phyloP scores from a whole-genome alignment of 1,140 invertebrate genomes.

The Trigoniulus corallinus region DNA sequence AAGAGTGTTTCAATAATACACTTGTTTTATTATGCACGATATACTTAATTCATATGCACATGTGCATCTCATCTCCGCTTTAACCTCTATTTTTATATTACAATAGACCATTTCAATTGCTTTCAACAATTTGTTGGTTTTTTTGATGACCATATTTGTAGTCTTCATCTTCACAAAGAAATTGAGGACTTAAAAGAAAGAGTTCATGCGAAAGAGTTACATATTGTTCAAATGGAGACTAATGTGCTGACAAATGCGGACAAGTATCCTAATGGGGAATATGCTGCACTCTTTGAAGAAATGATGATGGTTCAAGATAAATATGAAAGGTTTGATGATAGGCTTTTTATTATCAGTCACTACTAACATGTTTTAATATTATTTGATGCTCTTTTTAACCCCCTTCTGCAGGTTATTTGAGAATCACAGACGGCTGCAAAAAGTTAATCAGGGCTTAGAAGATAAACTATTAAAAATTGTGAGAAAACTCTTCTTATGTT shows the following conservation, averaged over 20 bases:
- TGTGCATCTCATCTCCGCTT: not conserved
- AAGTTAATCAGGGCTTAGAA: constrained; percentile 86
- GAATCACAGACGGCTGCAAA: constrained; percentile 83
- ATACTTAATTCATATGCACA: constrained; percentile 3
- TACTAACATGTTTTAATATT: too few relatives aligned
- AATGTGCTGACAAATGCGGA: constrained; percentile 64
- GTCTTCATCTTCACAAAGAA: constrained; percentile 60
- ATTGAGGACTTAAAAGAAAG: constrained; percentile 70
- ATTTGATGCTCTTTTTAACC: not conserved
- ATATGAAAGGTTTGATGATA: constrained; percentile 53
- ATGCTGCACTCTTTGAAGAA: constrained; percentile 65
- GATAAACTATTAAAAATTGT: constrained; percentile 86
- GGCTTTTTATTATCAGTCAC: too few relatives aligned
- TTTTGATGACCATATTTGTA: constrained; percentile 15
- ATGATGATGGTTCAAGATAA: constrained; percentile 74
- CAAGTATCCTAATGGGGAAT: constrained; percentile 48
- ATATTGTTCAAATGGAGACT: constrained; percentile 67
- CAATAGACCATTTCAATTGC: not conserved
- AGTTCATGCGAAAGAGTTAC: constrained; percentile 56
- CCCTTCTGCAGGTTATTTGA: constrained; percentile 52
- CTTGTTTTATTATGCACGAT: not conserved
- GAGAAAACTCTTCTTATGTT: constrained; percentile 11
- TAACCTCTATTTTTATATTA: not conserved
- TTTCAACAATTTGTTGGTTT: not conserved
- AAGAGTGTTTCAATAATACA: not conserved